Conservation (phyloP, 2,888 invertebrate species). For the Ochropleura leucogaster region DNA sequence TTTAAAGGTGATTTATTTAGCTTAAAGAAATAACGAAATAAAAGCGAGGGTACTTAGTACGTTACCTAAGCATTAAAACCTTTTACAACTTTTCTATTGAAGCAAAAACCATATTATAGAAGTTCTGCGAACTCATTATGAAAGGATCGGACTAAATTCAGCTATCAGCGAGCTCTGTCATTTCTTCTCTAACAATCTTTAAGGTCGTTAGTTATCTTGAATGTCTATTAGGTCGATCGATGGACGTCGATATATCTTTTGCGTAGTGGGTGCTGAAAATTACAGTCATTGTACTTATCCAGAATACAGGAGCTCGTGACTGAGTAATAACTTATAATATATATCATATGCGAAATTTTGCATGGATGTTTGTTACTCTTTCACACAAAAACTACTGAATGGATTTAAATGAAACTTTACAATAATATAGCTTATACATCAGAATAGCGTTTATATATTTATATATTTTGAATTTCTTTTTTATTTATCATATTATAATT, state of each 20-base stretch:
- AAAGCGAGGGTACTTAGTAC: slow-evolving; percentile 7
- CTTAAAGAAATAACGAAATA: slow-evolving; percentile 18
- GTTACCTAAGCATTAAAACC: slow-evolving; percentile 29
- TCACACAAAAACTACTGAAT: too few relatives aligned
- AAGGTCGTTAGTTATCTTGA: slow-evolving; percentile 34
- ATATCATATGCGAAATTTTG: too few relatives aligned
- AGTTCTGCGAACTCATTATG: slow-evolving; percentile 54
- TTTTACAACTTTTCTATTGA: slow-evolving; percentile 48
- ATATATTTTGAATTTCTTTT: too few relatives aligned
- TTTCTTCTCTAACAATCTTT: slow-evolving; percentile 20
- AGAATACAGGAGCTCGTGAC: background rate
- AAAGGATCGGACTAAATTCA: slow-evolving; percentile 35
- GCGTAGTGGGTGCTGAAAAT: background rate
- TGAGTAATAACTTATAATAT: too few relatives aligned
- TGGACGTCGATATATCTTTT: slow-evolving; percentile 23
- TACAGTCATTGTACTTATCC: background rate
- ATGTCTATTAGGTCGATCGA: slow-evolving; percentile 24
- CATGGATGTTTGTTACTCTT: too few relatives aligned
- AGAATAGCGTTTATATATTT: too few relatives aligned
- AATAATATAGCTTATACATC: too few relatives aligned
- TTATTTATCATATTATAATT: too few relatives aligned
- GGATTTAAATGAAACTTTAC: too few relatives aligned
- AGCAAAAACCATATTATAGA: slow-evolving; percentile 43
- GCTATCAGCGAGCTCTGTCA: slow-evolving; percentile 38
- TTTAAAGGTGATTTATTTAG: slow-evolving; percentile 21